Base-by-base conservation (phyloP, 2,888 invertebrate species). In the Fissipunctia ypsillon region DNA sequence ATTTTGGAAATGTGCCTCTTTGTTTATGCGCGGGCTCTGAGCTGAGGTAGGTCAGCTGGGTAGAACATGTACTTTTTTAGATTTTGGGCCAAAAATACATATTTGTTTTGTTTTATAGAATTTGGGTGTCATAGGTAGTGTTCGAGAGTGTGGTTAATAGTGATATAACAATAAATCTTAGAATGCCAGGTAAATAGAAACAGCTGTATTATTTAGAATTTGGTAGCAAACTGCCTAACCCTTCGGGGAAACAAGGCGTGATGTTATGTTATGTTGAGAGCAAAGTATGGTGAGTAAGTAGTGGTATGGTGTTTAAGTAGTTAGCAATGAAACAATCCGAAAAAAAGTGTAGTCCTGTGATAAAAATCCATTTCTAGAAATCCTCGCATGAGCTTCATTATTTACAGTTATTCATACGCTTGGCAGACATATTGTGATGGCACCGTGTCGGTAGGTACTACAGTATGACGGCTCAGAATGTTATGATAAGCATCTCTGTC, bases 1-100 rank as follows among this genome's bases (percentile, higher is more conserved):
- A 79, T 80, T 86, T 82, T 70, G 82, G 48, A 86, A 81, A 79
- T 69, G 75, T 25, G 28, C 68, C 61, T 28, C 71, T 64, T 41
- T 67, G 69, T 77, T 74, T 69, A 74, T 73, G 52, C 56, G 69
- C 57, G 48, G 22, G 14, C 38, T 61, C 67, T 68, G 65, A 45
- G 43, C 48, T 61, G 28, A 68, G 71, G 38, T 50, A 61, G 60
- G 73, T 66, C 64, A 69, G 69, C 43, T n/a, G 41, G 48, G 19
- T 48, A 38, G 14, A 22, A n/a, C n/a, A 38, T 14, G 35, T 60
- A 38, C 28, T 25, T 28, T 50, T 71, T 16, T 28, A 35, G n/a
- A 43, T 35, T 57, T 65, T 50, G 2, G 16, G 35, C 38, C 50
- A 45, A 61, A 45, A 52, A 48, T 22, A 50, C 3, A 4, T 25